Conservation (phyloP, 64 coral and sea anemone genomes). For the Porites australiensis region DNA sequence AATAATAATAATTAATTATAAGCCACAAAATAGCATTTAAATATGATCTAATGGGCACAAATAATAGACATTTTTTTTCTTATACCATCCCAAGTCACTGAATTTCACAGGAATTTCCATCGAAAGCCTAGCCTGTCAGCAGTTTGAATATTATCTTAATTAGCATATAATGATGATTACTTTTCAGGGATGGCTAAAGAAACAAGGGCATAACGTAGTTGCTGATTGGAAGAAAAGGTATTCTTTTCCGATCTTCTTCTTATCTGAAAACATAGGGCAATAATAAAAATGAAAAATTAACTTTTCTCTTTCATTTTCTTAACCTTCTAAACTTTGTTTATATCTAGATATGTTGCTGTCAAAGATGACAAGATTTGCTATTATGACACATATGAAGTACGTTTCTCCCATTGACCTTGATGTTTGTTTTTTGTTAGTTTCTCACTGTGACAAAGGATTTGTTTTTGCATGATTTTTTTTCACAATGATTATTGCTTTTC, state of each 20-base stretch:
- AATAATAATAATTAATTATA: too few species aligned
- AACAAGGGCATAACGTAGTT: conserved; percentile 97
- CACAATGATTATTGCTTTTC: too few species aligned
- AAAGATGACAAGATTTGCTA: conserved; percentile 91
- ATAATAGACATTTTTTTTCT: too few species aligned
- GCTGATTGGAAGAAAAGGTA: conserved; percentile 96
- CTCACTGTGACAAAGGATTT: too few species aligned
- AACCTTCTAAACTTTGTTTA: neutral
- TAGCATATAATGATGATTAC: neutral
- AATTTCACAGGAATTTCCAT: too few species aligned
- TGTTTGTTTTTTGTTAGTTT: too few species aligned
- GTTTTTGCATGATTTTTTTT: too few species aligned
- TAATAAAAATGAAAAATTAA: neutral
- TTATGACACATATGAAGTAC: conserved; percentile 91
- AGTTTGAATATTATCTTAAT: too few species aligned
- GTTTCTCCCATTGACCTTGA: neutral
- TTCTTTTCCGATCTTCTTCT: neutral
- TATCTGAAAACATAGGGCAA: neutral
- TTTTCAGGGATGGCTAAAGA: conserved; percentile 94
- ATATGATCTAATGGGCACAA: too few species aligned
- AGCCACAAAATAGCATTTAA: too few species aligned
- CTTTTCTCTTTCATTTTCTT: neutral
- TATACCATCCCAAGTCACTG: too few species aligned
- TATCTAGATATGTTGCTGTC: conserved; percentile 93
- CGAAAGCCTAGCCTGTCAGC: too few species aligned